These are phyloP conservation scores for Scytalopus superciliaris DNA, from an alignment of 2,113 vertebrate species.

Conservation along the genomic window DNA sequence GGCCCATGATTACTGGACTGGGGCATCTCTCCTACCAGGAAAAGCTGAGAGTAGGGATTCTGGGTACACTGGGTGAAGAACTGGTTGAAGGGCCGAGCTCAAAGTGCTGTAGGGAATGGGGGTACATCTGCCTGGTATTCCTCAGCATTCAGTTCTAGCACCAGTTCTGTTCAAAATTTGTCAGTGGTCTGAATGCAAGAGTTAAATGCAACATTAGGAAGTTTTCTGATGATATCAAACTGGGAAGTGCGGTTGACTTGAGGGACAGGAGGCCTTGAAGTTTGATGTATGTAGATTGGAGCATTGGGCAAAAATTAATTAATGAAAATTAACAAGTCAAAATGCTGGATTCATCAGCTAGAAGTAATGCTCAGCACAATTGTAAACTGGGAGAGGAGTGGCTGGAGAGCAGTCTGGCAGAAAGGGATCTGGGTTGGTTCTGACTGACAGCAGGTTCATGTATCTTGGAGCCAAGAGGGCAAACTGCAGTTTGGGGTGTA, in stretches of 20 bases:
- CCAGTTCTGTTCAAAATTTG: background rate
- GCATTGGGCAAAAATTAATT: background rate
- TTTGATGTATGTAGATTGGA: background rate
- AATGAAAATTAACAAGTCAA: background rate
- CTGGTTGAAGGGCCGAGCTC: background rate
- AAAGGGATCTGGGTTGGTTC: background rate
- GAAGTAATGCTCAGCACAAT: rapidly evolving
- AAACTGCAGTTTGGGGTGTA: background rate
- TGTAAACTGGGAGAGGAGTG: background rate
- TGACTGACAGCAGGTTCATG: background rate
- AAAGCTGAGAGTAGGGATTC: background rate
- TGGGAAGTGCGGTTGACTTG: background rate
- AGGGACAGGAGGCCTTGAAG: background rate
- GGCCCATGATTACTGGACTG: background rate
- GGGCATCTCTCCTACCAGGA: background rate
- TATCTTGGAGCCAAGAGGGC: background rate
- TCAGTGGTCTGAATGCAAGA: background rate
- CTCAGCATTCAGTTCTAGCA: background rate
- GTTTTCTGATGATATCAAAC: background rate
- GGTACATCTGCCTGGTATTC: background rate
- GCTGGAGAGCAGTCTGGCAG: background rate
- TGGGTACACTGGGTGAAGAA: background rate
- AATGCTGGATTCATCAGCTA: background rate
- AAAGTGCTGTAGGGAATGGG: background rate
- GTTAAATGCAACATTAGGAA: background rate